Percentiles rank a stretch among this genome's conserved stretches.
Conservation (phyloP, 2,888 invertebrate genomes). For the Lathronympha strigana region DNA sequence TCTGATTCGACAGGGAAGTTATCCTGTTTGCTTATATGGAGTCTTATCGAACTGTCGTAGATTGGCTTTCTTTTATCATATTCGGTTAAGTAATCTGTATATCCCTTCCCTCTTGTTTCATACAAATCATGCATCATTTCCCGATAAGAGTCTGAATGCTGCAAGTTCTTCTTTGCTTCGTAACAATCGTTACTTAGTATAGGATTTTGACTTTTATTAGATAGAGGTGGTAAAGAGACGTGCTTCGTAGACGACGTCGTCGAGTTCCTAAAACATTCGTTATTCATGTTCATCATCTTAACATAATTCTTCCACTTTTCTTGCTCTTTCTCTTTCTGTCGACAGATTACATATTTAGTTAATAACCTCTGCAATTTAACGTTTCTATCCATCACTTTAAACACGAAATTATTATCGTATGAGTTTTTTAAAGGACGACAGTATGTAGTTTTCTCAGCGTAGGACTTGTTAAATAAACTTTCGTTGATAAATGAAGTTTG, state of each 20-base stretch:
- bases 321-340: conserved; percentile 61
- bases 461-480: conserved; percentile 39
- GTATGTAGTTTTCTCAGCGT: conserved; percentile 60
- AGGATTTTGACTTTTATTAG: conserved; percentile 32
- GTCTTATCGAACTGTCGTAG: background rate
- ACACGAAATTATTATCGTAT: conserved; percentile 57
- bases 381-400: conserved; percentile 61
- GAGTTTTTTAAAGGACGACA: conserved; percentile 56
- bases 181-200: conserved; percentile 53
- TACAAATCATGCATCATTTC: conserved; percentile 10
- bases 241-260: background rate
- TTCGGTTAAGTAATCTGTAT: background rate
- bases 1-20: background rate
- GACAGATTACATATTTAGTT: conserved; percentile 54
- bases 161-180: conserved; percentile 37
- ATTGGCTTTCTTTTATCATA: background rate
- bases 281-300: too few relatives aligned
- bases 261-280: conserved; percentile 46
- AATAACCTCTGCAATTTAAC: conserved; percentile 58
- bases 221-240: conserved; percentile 41
- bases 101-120: background rate
- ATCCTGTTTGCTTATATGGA: background rate
- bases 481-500: conserved; percentile 25
- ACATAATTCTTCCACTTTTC: conserved; percentile 69
- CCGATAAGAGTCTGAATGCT: background rate